These are phyloP conservation scores for Zosterops lateralis DNA, from an alignment of 2,113 vertebrate species.

Conservation along the genomic window DNA sequence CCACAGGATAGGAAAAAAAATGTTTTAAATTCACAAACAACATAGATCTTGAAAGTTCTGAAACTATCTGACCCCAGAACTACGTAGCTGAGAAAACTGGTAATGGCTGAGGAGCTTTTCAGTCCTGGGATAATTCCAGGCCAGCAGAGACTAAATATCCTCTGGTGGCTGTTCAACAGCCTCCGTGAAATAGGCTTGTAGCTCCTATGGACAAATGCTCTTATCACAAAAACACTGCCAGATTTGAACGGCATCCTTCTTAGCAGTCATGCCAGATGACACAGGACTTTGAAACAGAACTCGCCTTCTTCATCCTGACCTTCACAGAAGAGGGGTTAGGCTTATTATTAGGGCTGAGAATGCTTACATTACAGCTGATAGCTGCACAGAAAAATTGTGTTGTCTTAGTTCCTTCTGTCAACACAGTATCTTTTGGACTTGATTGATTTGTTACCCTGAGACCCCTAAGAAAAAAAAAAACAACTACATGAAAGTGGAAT, in stretches of 20 bases:
- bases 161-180: slow-evolving; percentile 7
- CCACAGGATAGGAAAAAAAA: not conserved
- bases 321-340: slow-evolving; percentile 17
- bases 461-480: not conserved
- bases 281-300: slow-evolving; percentile 34
- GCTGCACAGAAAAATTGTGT: not conserved
- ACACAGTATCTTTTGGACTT: not conserved
- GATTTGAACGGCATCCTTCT: slow-evolving; percentile 43
- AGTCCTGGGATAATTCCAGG: slow-evolving; percentile 12
- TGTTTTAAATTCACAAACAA: not conserved
- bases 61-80: not conserved
- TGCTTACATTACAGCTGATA: slow-evolving; percentile 11
- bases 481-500: not conserved
- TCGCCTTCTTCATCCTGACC: slow-evolving; percentile 13
- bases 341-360: slow-evolving; percentile 39
- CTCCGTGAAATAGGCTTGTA: slow-evolving; percentile 48
- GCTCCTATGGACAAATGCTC: slow-evolving; percentile 36
- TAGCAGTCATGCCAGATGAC: slow-evolving; percentile 23
- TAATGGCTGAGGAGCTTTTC: not conserved
- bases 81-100: not conserved
- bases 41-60: not conserved
- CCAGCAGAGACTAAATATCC: slow-evolving; percentile 33
- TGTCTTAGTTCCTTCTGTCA: slow-evolving; percentile 20
- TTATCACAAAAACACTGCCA: slow-evolving; percentile 37
- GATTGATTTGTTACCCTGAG: slow-evolving; percentile 5